Evolutionary conservation across 2,797 vertebrate species (phyloP), one percentile per base, ranked within the genome.

Genomic region (Gastrophryne carolinensis): DNA sequence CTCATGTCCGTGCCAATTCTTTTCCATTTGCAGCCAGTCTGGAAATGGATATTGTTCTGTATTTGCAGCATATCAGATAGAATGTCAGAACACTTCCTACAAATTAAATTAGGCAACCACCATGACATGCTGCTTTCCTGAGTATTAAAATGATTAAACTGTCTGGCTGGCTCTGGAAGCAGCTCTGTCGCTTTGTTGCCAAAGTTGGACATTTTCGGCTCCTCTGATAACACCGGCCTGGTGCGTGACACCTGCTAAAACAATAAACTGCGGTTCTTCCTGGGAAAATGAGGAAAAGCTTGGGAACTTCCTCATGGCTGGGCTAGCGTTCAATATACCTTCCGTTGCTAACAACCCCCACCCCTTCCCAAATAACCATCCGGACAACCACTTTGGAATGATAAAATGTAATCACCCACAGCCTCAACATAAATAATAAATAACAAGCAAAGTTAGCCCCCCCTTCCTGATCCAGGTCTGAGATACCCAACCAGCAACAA

Each of bases 1-100:
- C 73, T 69, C 62, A 19, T 12, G 12, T 19, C 13, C 11, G 15
- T 63, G 66, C 74, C 74, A 76, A 37, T 41, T 47, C 58, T 69
- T 75, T 75, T 50, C 39, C 44, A 53, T 77, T 77, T 37, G 49
- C 60, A 21, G 67, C 49, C 2, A 4, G 12, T n/a, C 15, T 47
- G 67, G 58, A 77, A 57, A 56, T n/a, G 30, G 74, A 71, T 53
- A 64, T 77, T 63, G 58, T 62, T 77, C 41, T 71, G 66, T 53
- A 49, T 68, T 77, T 77, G 66, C 44, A 24, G 23, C 44, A 62
- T 63, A 76, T 69, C 73, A 39, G 57, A 76, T 76, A 35, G 30
- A 64, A 71, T 65, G 74, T 77, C 58, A 77, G 54, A 60, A 62
- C 12, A 35, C 64, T 75, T 75, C 73, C 73, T 75, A 69, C 27